These are phyloP conservation scores for Helicolenus hilgendorfi DNA, from an alignment of 2,797 vertebrate species.

Conservation along the genomic window DNA sequence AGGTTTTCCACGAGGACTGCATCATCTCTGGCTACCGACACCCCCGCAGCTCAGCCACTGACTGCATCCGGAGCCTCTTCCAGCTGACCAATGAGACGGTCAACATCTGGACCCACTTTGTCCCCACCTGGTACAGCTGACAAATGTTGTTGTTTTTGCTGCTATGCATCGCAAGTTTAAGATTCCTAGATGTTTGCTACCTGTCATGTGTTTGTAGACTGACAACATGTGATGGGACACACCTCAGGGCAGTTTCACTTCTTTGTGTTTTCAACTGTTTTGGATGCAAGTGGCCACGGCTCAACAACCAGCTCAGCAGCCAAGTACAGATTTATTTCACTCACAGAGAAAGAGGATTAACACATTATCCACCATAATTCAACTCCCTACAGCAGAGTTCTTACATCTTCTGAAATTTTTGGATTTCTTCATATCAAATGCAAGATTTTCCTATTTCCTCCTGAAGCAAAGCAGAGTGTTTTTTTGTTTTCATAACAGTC, in stretches of 20 bases:
- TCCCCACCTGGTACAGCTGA: slow-evolving; percentile 93
- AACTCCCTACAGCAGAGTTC: not conserved
- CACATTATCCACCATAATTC: not conserved
- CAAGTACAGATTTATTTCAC: not conserved
- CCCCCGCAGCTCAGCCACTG: slow-evolving; percentile 92
- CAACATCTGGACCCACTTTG: slow-evolving; percentile 98
- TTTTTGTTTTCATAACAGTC: not conserved
- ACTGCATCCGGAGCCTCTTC: slow-evolving; percentile 95
- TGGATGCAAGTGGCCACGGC: not conserved
- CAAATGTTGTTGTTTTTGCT: too few relatives aligned
- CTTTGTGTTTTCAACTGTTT: not conserved
- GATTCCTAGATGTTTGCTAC: not conserved
- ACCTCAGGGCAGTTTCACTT: not conserved
- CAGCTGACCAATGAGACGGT: slow-evolving; percentile 97
- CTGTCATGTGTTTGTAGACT: not conserved
- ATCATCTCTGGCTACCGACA: slow-evolving; percentile 96
- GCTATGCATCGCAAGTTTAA: not conserved
- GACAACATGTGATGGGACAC: not conserved
- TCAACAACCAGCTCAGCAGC: not conserved
- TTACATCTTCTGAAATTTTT: not conserved
- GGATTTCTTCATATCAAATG: not conserved
- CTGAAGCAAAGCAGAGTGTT: not conserved
- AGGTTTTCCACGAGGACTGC: slow-evolving; percentile 95
- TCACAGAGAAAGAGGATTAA: not conserved
- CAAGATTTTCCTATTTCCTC: not conserved